A percentile compares a stretch with the other conserved stretches of the same genome.
Evolutionary conservation across 2,888 invertebrate species (phyloP).

Genomic region (Xanthostigma xanthostigma): DNA sequence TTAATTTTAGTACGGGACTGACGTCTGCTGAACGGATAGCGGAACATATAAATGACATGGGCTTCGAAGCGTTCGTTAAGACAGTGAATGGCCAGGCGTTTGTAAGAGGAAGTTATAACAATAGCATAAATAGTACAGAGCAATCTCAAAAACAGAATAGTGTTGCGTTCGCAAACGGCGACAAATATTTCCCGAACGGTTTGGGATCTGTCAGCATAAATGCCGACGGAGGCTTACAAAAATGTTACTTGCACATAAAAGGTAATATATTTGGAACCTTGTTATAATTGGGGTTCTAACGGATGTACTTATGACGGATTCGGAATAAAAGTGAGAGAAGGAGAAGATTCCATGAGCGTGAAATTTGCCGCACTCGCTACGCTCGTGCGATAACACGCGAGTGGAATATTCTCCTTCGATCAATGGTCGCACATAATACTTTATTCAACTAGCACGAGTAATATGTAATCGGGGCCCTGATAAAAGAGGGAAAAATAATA

Average conservation of each 20-base stretch:
- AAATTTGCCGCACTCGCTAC: too few relatives aligned
- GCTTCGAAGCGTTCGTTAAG: slow-evolving; percentile 52
- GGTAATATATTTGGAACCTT: neutral
- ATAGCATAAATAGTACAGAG: slow-evolving; percentile 6
- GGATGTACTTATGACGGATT: too few relatives aligned
- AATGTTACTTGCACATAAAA: slow-evolving; percentile 57
- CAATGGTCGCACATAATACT: too few relatives aligned
- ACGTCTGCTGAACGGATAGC: slow-evolving; percentile 43
- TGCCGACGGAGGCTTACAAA: slow-evolving; percentile 20
- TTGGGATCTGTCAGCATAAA: neutral
- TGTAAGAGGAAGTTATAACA: slow-evolving; percentile 7
- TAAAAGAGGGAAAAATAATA: too few relatives aligned
- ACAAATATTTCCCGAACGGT: neutral
- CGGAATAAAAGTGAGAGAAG: too few relatives aligned
- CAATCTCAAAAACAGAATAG: neutral
- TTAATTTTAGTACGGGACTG: slow-evolving; percentile 37
- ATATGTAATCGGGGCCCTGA: too few relatives aligned
- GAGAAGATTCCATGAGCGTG: too few relatives aligned
- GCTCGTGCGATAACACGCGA: too few relatives aligned
- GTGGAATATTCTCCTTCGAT: too few relatives aligned
- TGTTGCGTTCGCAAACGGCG: slow-evolving; percentile 13
- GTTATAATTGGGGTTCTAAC: too few relatives aligned
- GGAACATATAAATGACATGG: slow-evolving; percentile 61
- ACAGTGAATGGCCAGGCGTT: slow-evolving; percentile 24
- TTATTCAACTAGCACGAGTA: too few relatives aligned